phyloP scores from a whole-genome alignment of 2,113 vertebrate genomes.

The Ancistrus triradiatus region DNA sequence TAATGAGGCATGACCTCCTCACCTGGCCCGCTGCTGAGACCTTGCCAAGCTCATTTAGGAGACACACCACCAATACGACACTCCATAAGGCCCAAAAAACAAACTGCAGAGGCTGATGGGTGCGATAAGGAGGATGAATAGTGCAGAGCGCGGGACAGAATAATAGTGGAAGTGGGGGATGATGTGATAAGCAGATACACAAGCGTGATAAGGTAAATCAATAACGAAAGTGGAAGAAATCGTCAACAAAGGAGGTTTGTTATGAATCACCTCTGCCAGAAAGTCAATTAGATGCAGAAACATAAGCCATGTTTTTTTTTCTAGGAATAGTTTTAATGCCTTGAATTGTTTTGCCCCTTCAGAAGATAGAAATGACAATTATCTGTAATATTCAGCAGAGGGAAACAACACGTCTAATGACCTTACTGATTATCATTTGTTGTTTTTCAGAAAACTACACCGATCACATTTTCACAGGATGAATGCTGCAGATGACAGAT shows the following conservation, averaged over 20 bases:
- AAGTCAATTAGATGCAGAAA: not conserved
- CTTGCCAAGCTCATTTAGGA: conserved; percentile 27
- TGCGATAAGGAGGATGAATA: conserved; percentile 24
- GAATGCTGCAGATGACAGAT: too few relatives aligned
- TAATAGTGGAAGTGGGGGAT: not conserved
- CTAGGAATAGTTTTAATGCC: not conserved
- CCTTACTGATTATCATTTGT: too few relatives aligned
- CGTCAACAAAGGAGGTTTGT: not conserved
- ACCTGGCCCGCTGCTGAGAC: conserved; percentile 27
- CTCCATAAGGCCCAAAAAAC: conserved; percentile 15
- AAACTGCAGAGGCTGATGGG: not conserved
- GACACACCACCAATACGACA: conserved; percentile 30
- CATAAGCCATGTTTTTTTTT: not conserved
- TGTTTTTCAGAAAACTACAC: too few relatives aligned
- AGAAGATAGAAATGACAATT: not conserved
- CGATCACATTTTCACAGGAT: too few relatives aligned
- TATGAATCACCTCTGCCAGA: not conserved
- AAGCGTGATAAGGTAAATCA: not conserved
- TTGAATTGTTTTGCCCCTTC: not conserved
- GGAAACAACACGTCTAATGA: not conserved
- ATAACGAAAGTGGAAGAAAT: not conserved
- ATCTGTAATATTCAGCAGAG: not conserved
- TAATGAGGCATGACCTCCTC: conserved; percentile 32
- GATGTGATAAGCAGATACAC: conserved; percentile 5
- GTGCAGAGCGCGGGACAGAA: not conserved